Percentiles rank a stretch among this genome's conserved stretches.
phyloP scores from a whole-genome alignment of 2,888 invertebrate species.

The Myathropa florea region DNA sequence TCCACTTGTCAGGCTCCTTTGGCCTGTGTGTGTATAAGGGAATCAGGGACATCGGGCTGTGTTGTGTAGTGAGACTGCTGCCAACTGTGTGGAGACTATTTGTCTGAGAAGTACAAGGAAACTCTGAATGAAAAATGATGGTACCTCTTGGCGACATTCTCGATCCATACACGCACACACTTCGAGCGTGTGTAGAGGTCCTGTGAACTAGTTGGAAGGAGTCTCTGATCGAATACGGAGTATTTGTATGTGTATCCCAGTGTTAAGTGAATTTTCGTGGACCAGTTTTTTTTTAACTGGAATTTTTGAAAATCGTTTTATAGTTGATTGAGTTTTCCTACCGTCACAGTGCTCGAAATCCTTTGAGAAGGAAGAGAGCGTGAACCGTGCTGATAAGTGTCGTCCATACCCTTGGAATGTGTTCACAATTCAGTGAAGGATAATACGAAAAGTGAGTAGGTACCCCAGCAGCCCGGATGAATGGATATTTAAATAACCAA shows the following conservation, averaged over 20 bases:
- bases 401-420: conserved; percentile 3
- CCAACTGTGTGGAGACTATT: conserved; percentile 55
- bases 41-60: conserved; percentile 10
- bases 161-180: background rate
- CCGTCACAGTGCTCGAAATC: background rate
- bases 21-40: conserved; percentile 19
- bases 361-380: conserved; percentile 5
- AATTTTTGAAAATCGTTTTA: conserved; percentile 33
- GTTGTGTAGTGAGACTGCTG: conserved; percentile 5
- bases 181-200: background rate
- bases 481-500: conserved; percentile 1
- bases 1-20: background rate
- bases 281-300: background rate
- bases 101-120: conserved; percentile 54
- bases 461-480: background rate
- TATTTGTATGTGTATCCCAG: background rate
- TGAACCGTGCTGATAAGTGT: background rate
- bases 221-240: conserved; percentile 15
- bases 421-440: background rate
- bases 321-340: conserved; percentile 39
- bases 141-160: conserved; percentile 50
- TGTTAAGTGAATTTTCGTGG: conserved; percentile 28
- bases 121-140: conserved; percentile 61
- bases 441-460: background rate
- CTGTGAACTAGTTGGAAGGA: conserved; percentile 32